Evolutionary conservation across 2,797 vertebrate species (phyloP).

Genomic region (Labroides dimidiatus): DNA sequence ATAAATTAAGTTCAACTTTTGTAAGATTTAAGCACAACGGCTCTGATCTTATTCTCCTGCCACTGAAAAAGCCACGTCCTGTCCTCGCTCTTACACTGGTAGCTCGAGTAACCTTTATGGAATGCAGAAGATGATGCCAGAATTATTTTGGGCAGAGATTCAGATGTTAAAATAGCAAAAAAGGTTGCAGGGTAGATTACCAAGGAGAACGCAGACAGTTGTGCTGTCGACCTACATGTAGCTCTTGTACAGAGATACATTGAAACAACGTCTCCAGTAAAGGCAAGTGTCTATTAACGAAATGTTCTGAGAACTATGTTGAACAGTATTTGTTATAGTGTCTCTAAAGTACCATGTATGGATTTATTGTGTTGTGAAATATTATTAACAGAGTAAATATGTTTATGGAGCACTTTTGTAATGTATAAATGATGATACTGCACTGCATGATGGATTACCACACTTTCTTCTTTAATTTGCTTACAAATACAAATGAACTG

Average conservation of each 20-base stretch:
- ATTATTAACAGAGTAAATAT: slow-evolving; percentile 45
- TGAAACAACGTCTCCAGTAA: slow-evolving; percentile 65
- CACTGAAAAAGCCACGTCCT: slow-evolving; percentile 49
- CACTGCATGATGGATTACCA: slow-evolving; percentile 33
- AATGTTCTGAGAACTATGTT: slow-evolving; percentile 41
- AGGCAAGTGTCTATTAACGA: slow-evolving; percentile 74
- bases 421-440: slow-evolving; percentile 28
- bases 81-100: slow-evolving; percentile 55
- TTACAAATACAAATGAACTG: slow-evolving; percentile 56
- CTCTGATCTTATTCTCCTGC: slow-evolving; percentile 54
- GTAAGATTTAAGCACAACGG: slow-evolving; percentile 33
- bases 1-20: slow-evolving; percentile 14
- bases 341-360: slow-evolving; percentile 15
- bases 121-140: slow-evolving; percentile 79
- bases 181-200: slow-evolving; percentile 77
- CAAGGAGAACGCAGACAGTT: slow-evolving; percentile 65
- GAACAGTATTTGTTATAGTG: slow-evolving; percentile 22
- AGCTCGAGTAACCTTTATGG: slow-evolving; percentile 76
- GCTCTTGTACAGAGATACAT: slow-evolving; percentile 53
- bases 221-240: slow-evolving; percentile 71
- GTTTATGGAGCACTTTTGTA: slow-evolving; percentile 40
- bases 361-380: slow-evolving; percentile 30
- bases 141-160: slow-evolving; percentile 80
- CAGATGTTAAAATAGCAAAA: slow-evolving; percentile 84
- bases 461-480: slow-evolving; percentile 59